Evolutionary conservation across 2,797 vertebrate genomes (phyloP).

Genomic region (Streptopelia turtur): DNA sequence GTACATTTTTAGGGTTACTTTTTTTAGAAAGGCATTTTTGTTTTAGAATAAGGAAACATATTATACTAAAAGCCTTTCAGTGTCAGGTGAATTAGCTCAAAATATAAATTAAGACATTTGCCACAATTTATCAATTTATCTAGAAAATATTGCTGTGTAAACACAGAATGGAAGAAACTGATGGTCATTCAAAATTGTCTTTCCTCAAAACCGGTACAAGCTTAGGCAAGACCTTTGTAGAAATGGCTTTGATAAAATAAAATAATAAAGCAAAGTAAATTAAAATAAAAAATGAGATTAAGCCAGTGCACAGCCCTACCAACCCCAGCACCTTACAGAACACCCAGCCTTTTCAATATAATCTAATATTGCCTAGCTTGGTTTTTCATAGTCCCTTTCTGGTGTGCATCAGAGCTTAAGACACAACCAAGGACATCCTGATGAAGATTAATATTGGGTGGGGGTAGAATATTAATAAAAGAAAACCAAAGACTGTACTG

Average conservation of each 20-base stretch:
- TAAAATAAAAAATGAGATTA: background rate
- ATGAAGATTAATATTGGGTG: background rate
- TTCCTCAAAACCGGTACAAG: background rate
- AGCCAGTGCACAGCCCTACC: fast-evolving
- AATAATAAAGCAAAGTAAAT: background rate
- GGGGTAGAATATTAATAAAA: background rate
- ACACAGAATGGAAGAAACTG: background rate
- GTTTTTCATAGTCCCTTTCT: background rate
- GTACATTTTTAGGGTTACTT: background rate
- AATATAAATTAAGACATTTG: background rate
- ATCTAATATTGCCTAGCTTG: background rate
- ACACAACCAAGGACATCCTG: background rate
- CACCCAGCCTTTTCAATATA: background rate
- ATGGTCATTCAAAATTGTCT: background rate
- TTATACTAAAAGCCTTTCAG: background rate
- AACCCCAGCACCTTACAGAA: background rate
- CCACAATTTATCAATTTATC: background rate
- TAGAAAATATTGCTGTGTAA: background rate
- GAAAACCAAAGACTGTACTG: background rate
- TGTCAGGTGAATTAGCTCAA: background rate
- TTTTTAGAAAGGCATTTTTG: background rate
- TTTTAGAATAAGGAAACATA: background rate
- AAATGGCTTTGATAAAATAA: background rate
- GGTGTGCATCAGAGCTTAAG: background rate
- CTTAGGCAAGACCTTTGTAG: background rate